Evolutionary conservation across 2,797 vertebrate genomes (phyloP).

Genomic region (Pachyuromys duprasi): DNA sequence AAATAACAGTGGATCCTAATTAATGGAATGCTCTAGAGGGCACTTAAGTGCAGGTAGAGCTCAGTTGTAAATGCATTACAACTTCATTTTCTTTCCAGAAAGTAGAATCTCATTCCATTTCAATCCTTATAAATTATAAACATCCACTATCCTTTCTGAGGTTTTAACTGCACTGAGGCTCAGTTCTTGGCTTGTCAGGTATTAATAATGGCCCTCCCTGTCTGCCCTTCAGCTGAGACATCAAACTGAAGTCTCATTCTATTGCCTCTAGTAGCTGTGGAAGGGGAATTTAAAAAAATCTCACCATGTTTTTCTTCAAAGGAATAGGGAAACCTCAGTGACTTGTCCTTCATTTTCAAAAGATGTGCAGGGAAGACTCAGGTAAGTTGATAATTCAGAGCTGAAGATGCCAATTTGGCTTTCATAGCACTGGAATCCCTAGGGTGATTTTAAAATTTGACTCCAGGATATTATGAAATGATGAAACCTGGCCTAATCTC

Average conservation of each 20-base stretch:
- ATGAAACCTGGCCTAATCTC: conserved; percentile 54
- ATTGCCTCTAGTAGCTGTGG: conserved; percentile 58
- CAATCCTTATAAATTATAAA: conserved; percentile 78
- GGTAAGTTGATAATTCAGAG: conserved; percentile 37
- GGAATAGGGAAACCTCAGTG: conserved; percentile 45
- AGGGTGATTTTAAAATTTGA: neutral
- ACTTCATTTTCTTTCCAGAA: conserved; percentile 75
- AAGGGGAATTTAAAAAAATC: conserved; percentile 66
- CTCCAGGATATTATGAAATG: conserved; percentile 54
- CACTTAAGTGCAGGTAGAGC: conserved; percentile 40
- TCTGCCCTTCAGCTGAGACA: conserved; percentile 72
- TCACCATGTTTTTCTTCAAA: neutral
- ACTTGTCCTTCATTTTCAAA: conserved; percentile 76
- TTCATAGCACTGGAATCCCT: neutral
- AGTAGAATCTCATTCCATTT: conserved; percentile 57
- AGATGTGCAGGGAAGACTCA: neutral
- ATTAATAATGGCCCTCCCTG: conserved; percentile 74
- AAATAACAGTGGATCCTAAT: conserved; percentile 47
- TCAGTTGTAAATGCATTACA: conserved; percentile 65
- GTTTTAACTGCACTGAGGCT: conserved; percentile 67
- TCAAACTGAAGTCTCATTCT: conserved; percentile 55
- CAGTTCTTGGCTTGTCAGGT: conserved; percentile 68
- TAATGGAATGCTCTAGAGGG: conserved; percentile 42
- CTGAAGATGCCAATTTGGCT: conserved; percentile 45
- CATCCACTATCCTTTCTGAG: conserved; percentile 32